Conservation (phyloP, 2,888 invertebrate species). For the Plebejus melissa region DNA sequence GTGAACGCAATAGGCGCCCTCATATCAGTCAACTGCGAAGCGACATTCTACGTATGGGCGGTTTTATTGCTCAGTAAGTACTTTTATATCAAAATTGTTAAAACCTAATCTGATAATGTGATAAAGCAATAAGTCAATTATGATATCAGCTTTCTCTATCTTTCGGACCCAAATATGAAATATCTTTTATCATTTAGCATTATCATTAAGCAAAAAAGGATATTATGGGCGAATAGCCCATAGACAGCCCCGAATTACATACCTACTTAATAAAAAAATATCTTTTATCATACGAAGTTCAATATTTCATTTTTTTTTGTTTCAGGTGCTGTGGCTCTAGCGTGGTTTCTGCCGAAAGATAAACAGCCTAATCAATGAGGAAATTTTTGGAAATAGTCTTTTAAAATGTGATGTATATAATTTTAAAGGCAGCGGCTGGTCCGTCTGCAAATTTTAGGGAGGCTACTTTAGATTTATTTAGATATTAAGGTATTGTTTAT, state of each 20-base stretch:
- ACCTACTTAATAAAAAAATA: too few species aligned
- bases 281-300: too few species aligned
- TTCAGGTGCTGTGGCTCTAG: slow-evolving; percentile 58
- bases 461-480: neutral
- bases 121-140: neutral
- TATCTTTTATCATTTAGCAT: too few species aligned
- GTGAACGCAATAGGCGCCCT: slow-evolving; percentile 82
- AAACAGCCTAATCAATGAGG: slow-evolving; percentile 45
- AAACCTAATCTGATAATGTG: neutral
- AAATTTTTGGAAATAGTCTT: neutral
- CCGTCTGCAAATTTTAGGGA: neutral
- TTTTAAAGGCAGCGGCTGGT: slow-evolving; percentile 10
- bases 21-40: slow-evolving; percentile 79
- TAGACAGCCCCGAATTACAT: too few species aligned
- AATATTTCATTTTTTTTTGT: slow-evolving; percentile 30
- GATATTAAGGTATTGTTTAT: neutral
- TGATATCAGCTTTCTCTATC: neutral
- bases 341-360: slow-evolving; percentile 64
- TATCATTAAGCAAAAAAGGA: too few species aligned
- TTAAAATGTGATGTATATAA: neutral
- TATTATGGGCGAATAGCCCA: too few species aligned
- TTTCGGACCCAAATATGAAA: neutral
- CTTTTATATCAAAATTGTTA: neutral
- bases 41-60: slow-evolving; percentile 81
- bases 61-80: slow-evolving; percentile 69